A percentile compares a stretch with the other conserved stretches of the same genome.
These are phyloP conservation scores for Tetheella fluctuosa DNA, from an alignment of 2,888 invertebrate species.

Conservation along the genomic window DNA sequence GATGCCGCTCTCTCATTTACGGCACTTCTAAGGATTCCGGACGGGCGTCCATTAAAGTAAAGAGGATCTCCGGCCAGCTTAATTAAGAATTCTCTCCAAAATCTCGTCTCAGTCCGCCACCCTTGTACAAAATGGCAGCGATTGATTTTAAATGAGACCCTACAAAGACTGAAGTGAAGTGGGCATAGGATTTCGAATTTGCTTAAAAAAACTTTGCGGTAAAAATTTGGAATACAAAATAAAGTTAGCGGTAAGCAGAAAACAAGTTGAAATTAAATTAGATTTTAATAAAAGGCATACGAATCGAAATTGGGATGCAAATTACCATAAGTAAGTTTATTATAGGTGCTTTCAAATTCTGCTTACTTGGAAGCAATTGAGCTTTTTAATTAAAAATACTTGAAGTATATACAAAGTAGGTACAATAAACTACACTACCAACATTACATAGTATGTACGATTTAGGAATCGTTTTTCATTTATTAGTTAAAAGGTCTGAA, in stretches of 20 bases:
- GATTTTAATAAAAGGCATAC: constrained; percentile 37
- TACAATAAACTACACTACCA: no score
- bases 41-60: constrained; percentile 76
- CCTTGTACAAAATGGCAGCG: constrained; percentile 70
- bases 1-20: constrained; percentile 63
- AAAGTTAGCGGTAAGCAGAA: constrained; percentile 31
- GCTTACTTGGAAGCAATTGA: constrained; percentile 22
- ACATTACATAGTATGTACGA: no score
- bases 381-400: background rate
- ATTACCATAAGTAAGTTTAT: constrained; percentile 34
- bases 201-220: constrained; percentile 64
- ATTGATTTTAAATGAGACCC: constrained; percentile 81
- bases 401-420: no score
- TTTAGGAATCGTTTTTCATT: no score
- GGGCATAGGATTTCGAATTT: constrained; percentile 58
- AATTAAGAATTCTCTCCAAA: constrained; percentile 82
- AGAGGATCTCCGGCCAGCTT: constrained; percentile 76
- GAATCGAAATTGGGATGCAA: constrained; percentile 21
- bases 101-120: constrained; percentile 68
- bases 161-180: constrained; percentile 60
- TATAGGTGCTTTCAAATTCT: constrained; percentile 13
- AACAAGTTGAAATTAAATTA: constrained; percentile 28
- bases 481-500: no score
- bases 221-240: constrained; percentile 38
- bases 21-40: constrained; percentile 69